Evolutionary conservation across 2,797 vertebrate genomes (phyloP).

Genomic region (Knipowitschia caucasica): DNA sequence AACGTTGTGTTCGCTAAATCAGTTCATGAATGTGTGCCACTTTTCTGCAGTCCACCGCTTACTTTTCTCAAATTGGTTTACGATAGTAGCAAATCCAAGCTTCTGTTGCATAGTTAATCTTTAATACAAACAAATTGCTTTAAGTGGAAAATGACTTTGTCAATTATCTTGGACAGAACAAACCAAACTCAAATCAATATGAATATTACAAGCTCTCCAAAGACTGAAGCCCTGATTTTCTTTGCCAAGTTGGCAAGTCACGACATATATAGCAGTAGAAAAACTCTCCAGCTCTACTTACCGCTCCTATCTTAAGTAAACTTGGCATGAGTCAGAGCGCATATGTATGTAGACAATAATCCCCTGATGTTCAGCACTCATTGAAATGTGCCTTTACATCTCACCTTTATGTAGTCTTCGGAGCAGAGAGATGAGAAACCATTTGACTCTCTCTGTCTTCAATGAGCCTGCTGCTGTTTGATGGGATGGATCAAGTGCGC

Average conservation of each 20-base stretch:
- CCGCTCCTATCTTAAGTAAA: conserved; percentile 17
- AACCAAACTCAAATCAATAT: background rate
- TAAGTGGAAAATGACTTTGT: too few species aligned
- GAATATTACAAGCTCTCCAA: background rate
- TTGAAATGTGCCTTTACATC: conserved; percentile 45
- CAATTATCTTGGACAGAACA: too few species aligned
- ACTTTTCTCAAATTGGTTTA: too few species aligned
- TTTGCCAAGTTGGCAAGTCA: background rate
- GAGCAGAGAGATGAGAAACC: conserved; percentile 48
- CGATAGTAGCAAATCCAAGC: too few species aligned
- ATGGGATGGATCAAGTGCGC: conserved; percentile 58
- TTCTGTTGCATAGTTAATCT: too few species aligned
- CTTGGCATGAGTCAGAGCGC: conserved; percentile 23
- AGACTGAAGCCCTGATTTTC: background rate
- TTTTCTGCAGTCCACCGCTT: too few species aligned
- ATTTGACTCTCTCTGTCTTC: conserved; percentile 60
- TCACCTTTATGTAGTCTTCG: conserved; percentile 55
- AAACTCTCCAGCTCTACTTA: background rate
- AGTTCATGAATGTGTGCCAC: too few species aligned
- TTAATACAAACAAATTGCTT: too few species aligned
- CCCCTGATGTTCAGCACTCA: conserved; percentile 26
- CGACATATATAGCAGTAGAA: background rate
- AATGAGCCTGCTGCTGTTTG: conserved; percentile 61
- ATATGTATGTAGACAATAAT: conserved; percentile 32
- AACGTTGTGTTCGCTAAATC: too few species aligned